Percentiles rank a stretch among this genome's conserved stretches.
Evolutionary conservation across 1,140 invertebrate genomes (phyloP).

Genomic region (Achatina immaculata): DNA sequence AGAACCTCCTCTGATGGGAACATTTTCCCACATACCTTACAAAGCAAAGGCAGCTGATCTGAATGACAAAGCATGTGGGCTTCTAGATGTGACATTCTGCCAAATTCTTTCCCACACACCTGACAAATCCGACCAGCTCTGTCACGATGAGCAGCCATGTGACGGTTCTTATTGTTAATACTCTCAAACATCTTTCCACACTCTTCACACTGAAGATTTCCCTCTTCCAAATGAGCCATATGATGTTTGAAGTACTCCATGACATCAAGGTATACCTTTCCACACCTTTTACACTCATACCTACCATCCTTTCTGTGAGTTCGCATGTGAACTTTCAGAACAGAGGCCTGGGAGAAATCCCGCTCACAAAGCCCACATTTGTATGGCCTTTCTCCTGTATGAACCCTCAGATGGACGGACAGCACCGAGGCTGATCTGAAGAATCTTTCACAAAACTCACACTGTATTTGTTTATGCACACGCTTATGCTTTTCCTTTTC

Average conservation of each 20-base stretch:
- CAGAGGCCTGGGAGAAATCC: conserved; percentile 41
- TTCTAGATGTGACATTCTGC: conserved; percentile 33
- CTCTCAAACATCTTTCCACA: conserved; percentile 44
- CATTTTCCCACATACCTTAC: conserved; percentile 38
- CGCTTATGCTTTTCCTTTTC: conserved; percentile 47
- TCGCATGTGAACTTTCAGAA: conserved; percentile 44
- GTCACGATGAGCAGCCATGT: conserved; percentile 37
- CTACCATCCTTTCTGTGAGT: conserved; percentile 37
- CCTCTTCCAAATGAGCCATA: conserved; percentile 35
- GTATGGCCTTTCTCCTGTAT: conserved; percentile 39
- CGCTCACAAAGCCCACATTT: conserved; percentile 42
- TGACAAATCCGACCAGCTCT: conserved; percentile 30
- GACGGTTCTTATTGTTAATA: conserved; percentile 37
- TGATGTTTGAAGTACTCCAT: conserved; percentile 43
- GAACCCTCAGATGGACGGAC: conserved; percentile 41
- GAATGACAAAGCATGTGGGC: conserved; percentile 38
- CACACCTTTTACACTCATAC: conserved; percentile 42
- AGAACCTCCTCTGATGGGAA: conserved; percentile 32
- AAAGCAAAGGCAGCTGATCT: conserved; percentile 27
- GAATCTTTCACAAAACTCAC: conserved; percentile 41
- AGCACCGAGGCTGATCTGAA: conserved; percentile 41
- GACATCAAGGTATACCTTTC: conserved; percentile 29
- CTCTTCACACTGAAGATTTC: conserved; percentile 42
- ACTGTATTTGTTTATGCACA: conserved; percentile 41
- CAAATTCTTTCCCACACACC: conserved; percentile 37